phyloP scores from a whole-genome alignment of 2,797 vertebrate genomes.

The Lithobates pipiens region DNA sequence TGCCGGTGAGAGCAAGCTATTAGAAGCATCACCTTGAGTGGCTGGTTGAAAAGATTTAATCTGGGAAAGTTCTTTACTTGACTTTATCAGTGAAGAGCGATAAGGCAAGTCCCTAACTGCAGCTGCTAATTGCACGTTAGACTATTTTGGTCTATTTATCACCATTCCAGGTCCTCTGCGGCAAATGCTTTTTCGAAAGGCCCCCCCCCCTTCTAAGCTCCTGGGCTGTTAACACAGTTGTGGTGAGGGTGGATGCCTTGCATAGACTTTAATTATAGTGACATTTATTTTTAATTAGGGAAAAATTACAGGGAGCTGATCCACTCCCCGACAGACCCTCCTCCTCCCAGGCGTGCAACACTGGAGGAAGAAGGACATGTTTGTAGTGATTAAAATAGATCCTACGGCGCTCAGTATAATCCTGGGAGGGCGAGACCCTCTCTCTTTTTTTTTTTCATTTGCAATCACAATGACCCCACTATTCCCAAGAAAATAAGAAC shows the following conservation, averaged over 20 bases:
- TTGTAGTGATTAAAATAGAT: constrained; percentile 30
- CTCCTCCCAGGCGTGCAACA: background rate
- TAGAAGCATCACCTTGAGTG: constrained; percentile 17
- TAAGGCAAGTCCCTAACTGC: background rate
- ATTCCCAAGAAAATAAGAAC: background rate
- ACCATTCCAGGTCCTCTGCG: background rate
- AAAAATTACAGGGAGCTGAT: constrained; percentile 17
- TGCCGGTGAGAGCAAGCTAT: constrained; percentile 1
- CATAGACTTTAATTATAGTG: constrained; percentile 27
- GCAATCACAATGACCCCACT: constrained; percentile 23
- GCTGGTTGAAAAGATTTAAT: constrained; percentile 22
- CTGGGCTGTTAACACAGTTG: constrained; percentile 7
- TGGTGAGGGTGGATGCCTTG: constrained; percentile 4
- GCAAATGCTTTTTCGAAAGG: background rate
- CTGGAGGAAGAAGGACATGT: background rate
- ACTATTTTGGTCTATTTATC: constrained; percentile 49
- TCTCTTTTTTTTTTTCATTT: background rate
- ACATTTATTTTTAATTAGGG: constrained; percentile 30
- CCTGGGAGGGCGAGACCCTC: background rate
- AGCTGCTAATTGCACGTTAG: constrained; percentile 7
- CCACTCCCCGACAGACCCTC: background rate
- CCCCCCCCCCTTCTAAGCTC: background rate
- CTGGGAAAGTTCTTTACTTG: background rate
- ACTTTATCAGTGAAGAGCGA: constrained; percentile 6
- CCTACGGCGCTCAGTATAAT: background rate